These are phyloP conservation scores for Cancer borealis DNA, from an alignment of 2,888 invertebrate genomes.

Conservation along the genomic window DNA sequence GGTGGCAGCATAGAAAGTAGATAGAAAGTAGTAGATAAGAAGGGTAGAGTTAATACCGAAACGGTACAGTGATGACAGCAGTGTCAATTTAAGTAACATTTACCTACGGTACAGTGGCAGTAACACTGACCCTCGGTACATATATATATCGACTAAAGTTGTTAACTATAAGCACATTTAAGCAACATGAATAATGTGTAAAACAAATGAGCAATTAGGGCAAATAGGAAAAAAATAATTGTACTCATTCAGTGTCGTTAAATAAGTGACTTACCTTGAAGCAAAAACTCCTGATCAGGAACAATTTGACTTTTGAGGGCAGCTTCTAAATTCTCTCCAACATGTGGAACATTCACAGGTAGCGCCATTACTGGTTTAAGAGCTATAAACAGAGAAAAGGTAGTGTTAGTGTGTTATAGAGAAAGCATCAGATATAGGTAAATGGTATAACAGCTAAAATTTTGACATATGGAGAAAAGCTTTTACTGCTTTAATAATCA, in stretches of 20 bases:
- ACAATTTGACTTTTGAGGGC: conserved; percentile 74
- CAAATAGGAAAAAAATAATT: no score
- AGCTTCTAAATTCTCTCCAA: conserved; percentile 68
- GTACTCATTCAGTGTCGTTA: neutral
- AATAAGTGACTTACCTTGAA: conserved; percentile 65
- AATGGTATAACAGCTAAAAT: neutral
- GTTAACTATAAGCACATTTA: no score
- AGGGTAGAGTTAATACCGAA: no score
- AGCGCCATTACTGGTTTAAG: conserved; percentile 21
- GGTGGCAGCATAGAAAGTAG: no score
- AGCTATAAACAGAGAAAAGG: neutral
- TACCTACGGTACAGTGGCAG: no score
- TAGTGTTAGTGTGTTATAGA: neutral
- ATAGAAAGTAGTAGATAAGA: no score
- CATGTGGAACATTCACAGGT: conserved; percentile 61
- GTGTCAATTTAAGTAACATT: no score
- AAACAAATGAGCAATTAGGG: no score
- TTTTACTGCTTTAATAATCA: no score
- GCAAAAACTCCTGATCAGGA: conserved; percentile 75
- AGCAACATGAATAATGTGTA: no score
- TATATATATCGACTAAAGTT: neutral
- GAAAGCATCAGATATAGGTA: neutral
- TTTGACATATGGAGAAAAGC: neutral
- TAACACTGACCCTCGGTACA: no score
- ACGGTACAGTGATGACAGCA: no score